These are phyloP conservation scores for Belonocnema kinseyi DNA, from an alignment of 1,140 invertebrate species.

Conservation along the genomic window DNA sequence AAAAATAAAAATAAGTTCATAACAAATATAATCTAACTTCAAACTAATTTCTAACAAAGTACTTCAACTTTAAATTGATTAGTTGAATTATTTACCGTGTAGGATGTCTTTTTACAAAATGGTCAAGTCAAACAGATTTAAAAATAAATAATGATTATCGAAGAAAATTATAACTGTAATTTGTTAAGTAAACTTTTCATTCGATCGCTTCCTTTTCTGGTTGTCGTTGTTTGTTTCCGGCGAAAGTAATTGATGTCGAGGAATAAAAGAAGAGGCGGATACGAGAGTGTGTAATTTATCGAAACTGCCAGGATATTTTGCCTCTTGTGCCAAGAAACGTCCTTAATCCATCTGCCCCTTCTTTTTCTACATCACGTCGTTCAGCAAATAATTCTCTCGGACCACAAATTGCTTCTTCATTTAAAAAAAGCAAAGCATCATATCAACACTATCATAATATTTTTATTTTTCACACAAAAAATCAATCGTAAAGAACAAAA, in stretches of 20 bases:
- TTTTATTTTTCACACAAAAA: too few relatives aligned
- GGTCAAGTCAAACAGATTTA: too few relatives aligned
- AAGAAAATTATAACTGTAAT: not conserved
- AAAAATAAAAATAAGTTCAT: too few relatives aligned
- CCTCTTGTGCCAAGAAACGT: slow-evolving; percentile 16
- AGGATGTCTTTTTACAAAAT: too few relatives aligned
- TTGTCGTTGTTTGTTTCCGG: not conserved
- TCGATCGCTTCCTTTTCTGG: not conserved
- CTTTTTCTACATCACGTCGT: slow-evolving; percentile 12
- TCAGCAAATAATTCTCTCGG: slow-evolving; percentile 6
- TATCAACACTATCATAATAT: too few relatives aligned
- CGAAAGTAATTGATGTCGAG: slow-evolving; percentile 23
- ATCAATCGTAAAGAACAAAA: too few relatives aligned
- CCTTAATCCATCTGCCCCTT: slow-evolving; percentile 8
- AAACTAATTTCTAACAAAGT: too few relatives aligned
- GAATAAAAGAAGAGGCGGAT: slow-evolving; percentile 23
- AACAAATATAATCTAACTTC: too few relatives aligned
- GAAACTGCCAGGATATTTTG: slow-evolving; percentile 25
- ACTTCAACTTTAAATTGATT: too few relatives aligned
- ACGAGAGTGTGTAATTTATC: slow-evolving; percentile 17
- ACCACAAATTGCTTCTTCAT: not conserved
- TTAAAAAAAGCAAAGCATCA: slow-evolving; percentile 9
- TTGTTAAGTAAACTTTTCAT: not conserved
- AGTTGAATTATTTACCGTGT: too few relatives aligned
- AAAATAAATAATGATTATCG: not conserved